A percentile compares a stretch with the other conserved stretches of the same genome.
phyloP scores from a whole-genome alignment of 2,888 invertebrate genomes.

The Aphrophora alni region DNA sequence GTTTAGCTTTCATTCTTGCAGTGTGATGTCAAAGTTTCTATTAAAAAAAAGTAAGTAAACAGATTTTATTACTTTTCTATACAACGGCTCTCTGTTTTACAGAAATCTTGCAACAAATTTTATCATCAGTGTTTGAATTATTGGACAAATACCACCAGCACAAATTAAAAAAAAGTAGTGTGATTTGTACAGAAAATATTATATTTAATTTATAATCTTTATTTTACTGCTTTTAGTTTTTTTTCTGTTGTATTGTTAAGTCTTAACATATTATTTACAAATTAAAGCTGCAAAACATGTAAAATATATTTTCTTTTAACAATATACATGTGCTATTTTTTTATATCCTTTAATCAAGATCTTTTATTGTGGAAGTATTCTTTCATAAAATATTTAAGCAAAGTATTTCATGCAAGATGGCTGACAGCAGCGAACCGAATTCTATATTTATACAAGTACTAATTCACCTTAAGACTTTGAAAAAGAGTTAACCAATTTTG shows the following conservation, averaged over 20 bases:
- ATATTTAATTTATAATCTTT: background rate
- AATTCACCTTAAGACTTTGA: too few species aligned
- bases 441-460: too few species aligned
- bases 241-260: background rate
- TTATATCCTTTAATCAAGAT: background rate
- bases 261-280: background rate
- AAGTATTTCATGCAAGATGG: too few species aligned
- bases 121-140: background rate
- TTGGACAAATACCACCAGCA: background rate
- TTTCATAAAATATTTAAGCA: too few species aligned
- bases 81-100: background rate
- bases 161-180: background rate
- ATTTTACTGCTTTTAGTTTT: background rate
- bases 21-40: background rate
- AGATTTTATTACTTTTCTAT: too few species aligned
- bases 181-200: background rate
- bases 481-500: too few species aligned
- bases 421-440: too few species aligned
- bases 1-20: background rate
- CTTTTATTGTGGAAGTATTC: too few species aligned
- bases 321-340: background rate
- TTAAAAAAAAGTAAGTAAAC: too few species aligned
- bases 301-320: constrained; percentile 2
- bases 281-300: background rate
- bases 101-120: background rate